A percentile compares a stretch with the other conserved stretches of the same genome.
Evolutionary conservation across 2,113 vertebrate genomes (phyloP).

Genomic region (Petaurus breviceps): DNA sequence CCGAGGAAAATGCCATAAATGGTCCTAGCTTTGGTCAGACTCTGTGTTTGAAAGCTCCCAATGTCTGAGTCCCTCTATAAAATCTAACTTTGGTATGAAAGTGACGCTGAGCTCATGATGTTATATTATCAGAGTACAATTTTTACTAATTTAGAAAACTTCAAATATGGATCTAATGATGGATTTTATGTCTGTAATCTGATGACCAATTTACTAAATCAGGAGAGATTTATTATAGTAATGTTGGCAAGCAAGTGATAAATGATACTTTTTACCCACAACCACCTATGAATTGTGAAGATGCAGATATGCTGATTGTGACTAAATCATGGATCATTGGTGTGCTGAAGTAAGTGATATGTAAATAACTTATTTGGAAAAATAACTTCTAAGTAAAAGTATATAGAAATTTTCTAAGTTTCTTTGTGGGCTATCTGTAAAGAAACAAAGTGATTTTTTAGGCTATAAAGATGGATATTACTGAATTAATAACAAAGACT

Average conservation of each 20-base stretch:
- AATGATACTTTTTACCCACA: neutral
- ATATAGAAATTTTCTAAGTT: neutral
- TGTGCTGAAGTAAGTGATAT: neutral
- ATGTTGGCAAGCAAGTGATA: neutral
- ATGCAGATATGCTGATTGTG: neutral
- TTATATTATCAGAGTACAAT: neutral
- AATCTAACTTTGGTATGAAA: neutral
- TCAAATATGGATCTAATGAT: neutral
- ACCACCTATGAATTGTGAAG: neutral
- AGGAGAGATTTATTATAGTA: neutral
- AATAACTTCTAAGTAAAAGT: neutral
- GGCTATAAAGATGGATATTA: neutral
- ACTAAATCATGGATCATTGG: neutral
- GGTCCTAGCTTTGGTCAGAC: neutral
- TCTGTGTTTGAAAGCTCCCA: neutral
- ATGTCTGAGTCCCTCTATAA: neutral
- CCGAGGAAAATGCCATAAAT: neutral
- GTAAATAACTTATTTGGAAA: slow-evolving; percentile 5
- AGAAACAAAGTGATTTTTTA: neutral
- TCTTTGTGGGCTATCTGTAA: neutral
- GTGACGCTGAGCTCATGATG: neutral
- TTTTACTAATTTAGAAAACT: neutral
- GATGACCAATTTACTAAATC: neutral
- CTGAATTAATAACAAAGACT: neutral
- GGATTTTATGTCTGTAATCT: neutral